phyloP scores from a whole-genome alignment of 2,113 vertebrate species.

The Megalops atlanticus region DNA sequence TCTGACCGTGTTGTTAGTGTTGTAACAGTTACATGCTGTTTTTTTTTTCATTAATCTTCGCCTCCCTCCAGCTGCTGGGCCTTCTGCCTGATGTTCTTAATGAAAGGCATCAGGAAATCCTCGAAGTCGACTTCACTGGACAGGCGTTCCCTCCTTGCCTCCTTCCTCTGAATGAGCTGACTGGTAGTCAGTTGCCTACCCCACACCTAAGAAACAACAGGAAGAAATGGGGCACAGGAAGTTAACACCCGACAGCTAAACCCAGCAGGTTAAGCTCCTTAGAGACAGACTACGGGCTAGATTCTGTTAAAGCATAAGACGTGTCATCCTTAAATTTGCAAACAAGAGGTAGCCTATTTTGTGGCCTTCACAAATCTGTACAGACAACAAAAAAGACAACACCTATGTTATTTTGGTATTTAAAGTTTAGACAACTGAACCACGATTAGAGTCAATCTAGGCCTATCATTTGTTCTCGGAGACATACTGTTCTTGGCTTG shows the following conservation, averaged over 20 bases:
- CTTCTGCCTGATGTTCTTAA: slow-evolving; percentile 68
- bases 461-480: too few relatives aligned
- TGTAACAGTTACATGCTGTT: neutral
- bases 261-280: neutral
- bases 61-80: slow-evolving; percentile 44
- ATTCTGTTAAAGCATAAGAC: too few relatives aligned
- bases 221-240: slow-evolving; percentile 10
- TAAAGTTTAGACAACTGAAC: neutral
- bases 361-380: too few relatives aligned
- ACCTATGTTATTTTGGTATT: too few relatives aligned
- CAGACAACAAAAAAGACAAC: too few relatives aligned
- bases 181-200: slow-evolving; percentile 70
- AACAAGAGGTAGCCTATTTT: too few relatives aligned
- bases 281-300: too few relatives aligned
- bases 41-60: slow-evolving; percentile 35
- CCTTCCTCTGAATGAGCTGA: slow-evolving; percentile 73
- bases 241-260: neutral
- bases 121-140: slow-evolving; percentile 74
- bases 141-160: slow-evolving; percentile 60
- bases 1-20: neutral
- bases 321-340: too few relatives aligned
- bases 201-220: slow-evolving; percentile 73
- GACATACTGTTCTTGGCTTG: slow-evolving; percentile 78
- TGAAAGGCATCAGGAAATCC: slow-evolving; percentile 76
- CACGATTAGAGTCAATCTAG: too few relatives aligned